phyloP scores from a whole-genome alignment of 2,113 vertebrate genomes.

The Hippocampus mohnikei region DNA sequence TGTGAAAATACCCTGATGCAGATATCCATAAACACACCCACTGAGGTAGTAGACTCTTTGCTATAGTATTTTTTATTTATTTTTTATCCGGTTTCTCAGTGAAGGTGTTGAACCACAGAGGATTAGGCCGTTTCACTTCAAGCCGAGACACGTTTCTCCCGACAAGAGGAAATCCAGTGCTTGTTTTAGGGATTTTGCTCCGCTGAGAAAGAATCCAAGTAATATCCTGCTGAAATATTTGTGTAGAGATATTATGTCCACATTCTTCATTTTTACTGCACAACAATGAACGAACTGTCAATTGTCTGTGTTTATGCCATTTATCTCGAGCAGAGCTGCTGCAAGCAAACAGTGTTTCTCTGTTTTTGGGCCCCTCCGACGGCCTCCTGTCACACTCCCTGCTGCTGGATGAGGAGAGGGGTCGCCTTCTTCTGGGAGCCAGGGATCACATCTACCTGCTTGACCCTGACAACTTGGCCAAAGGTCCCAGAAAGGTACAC shows the following conservation, averaged over 20 bases:
- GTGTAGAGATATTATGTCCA: neutral
- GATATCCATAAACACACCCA: conserved; percentile 11
- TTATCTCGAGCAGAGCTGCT: conserved; percentile 77
- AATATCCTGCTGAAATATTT: conserved; percentile 10
- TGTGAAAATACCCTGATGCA: conserved; percentile 20
- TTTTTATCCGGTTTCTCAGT: neutral
- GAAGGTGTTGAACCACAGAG: conserved; percentile 34
- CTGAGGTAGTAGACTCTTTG: neutral
- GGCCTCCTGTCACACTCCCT: conserved; percentile 88
- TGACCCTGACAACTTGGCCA: conserved; percentile 84
- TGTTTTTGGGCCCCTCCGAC: conserved; percentile 83
- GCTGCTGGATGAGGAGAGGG: conserved; percentile 90
- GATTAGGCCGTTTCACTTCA: conserved; percentile 33
- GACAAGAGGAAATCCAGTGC: conserved; percentile 9
- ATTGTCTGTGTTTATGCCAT: conserved; percentile 13
- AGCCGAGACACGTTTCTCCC: conserved; percentile 21
- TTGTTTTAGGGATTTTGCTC: conserved; percentile 9
- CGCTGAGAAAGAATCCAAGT: conserved; percentile 5
- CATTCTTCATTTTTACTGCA: neutral
- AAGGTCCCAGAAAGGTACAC: conserved; percentile 83
- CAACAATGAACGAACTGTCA: neutral
- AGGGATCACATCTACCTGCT: conserved; percentile 91
- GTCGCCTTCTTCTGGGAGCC: conserved; percentile 83
- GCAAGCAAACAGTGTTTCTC: conserved; percentile 84
- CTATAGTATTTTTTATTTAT: conserved; percentile 11